Evolutionary conservation across 2,797 vertebrate genomes (phyloP), one percentile per base, ranked within the genome.

Genomic region (Cephalopachus bancanus): DNA sequence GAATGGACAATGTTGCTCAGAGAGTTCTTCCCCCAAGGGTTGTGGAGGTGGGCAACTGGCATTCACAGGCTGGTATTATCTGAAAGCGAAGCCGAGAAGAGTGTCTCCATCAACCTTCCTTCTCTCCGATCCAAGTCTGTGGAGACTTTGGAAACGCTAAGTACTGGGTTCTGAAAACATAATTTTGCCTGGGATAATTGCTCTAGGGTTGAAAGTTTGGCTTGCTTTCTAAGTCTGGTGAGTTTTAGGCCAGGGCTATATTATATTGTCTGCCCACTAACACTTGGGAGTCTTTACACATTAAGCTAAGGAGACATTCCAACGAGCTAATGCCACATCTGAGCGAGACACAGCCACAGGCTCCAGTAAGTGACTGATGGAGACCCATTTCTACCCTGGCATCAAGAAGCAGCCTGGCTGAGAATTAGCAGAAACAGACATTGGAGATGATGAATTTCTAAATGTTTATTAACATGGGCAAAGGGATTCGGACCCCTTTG

Each of bases 1-100:
- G 24, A 16, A 6, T 1, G 12, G 57, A 3, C 0, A 1, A 44
- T 1, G 4, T 14, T 11, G 24, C 22, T 4, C 1, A 10, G 12
- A 7, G 10, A 1, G 0, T 71, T 7, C 15, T 65, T 3, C 5
- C 17, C 0, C 0, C 1, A 2, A 30, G 26, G 1, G 2, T 60
- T n/a, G n/a, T 3, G 11, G n/a, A 10, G 3, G 9, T 20, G 26
- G 55, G 28, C 37, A 2, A 0, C 17, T 0, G 44, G 28, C 7
- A 0, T 2, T 3, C 7, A 4, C 11, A 9, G 60, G 19, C 37
- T 24, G 10, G 17, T 3, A 5, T 16, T 26, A 11, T 1, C 71
- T 26, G 20, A 28, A 8, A 59, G 26, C 60, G 22, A 11, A 11
- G 16, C 24, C 12, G 0, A 14, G n/a, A 28, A 4, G 26, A 8